Conservation (phyloP, 2,888 invertebrate genomes). For the Temnothorax unifasciatus region DNA sequence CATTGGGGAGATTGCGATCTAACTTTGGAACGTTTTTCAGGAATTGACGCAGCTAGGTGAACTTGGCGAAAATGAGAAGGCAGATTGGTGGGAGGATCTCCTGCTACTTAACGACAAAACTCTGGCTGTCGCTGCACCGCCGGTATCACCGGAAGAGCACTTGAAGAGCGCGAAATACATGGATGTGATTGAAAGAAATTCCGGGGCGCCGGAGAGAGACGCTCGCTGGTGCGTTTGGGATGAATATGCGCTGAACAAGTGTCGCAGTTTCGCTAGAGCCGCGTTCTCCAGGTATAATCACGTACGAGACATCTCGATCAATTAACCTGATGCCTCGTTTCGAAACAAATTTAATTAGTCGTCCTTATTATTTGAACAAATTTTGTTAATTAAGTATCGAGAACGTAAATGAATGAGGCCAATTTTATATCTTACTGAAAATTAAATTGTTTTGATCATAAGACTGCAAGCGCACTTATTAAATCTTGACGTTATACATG, state of each 20-base stretch:
- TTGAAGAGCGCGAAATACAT: conserved; percentile 90
- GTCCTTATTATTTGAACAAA: neutral
- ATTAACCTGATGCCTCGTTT: neutral
- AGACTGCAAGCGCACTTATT: neutral
- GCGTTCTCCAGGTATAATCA: conserved; percentile 88
- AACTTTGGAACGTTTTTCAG: conserved; percentile 59
- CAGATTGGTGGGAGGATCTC: conserved; percentile 87
- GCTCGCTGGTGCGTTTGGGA: conserved; percentile 89
- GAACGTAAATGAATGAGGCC: neutral
- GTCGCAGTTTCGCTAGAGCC: conserved; percentile 90
- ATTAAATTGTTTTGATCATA: neutral
- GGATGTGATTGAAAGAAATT: conserved; percentile 91
- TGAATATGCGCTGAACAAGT: conserved; percentile 91
- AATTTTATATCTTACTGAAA: neutral
- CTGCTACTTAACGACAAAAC: conserved; percentile 89
- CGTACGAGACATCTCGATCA: neutral
- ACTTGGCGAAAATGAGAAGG: conserved; percentile 85
- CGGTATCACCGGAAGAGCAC: conserved; percentile 88
- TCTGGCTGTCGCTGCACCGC: conserved; percentile 89
- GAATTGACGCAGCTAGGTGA: conserved; percentile 81
- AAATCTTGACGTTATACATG: neutral
- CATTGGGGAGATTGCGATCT: neutral
- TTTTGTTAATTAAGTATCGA: neutral
- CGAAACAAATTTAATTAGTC: neutral
- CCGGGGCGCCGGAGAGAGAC: conserved; percentile 90